Evolutionary conservation across 2,888 invertebrate species (phyloP), one percentile per base, ranked within the genome.

Genomic region (Mylabris sibirica): DNA sequence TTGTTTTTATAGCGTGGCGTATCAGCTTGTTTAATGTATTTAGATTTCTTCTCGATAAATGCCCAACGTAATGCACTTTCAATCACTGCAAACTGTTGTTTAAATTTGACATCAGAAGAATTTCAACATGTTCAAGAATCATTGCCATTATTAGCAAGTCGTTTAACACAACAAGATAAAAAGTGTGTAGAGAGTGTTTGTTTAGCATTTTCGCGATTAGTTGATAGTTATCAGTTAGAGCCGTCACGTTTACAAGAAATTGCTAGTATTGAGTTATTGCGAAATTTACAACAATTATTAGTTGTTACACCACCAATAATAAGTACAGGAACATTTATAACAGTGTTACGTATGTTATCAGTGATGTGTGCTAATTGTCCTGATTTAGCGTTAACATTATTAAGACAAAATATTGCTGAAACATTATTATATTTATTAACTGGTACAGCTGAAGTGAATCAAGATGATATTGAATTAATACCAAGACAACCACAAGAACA

Each of bases 11-110:
- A 96, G 95, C 92, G 96, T 76, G 99, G 99, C 35, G 98, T 99
- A 3, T 92, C 96, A 5, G 96, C 99, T 2, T 98, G 98, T 84
- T 90, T 99, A 75, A 98, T 94, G 81, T 99, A 96, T 84, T 88
- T 99, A 83, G 99, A 99, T 84, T 99, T 99, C 89, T 99, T 99
- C 88, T 98, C 98, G 60, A 97, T 98, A 80, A 96, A 96, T 82
- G 98, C 99, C 14, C 99, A 99, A 86, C 91, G 99, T 41, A 95
- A 98, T 60, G 98, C 99, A 2, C 88, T 99, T 66, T 95, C 97
- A 26, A 96, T 99, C 76, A 97, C 98, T 0, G 98, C 99, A 67
- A 99, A 99, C 85, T 99, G 99, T 85, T 99, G 98, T 84, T 93
- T 97, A 84, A 97, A 96, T 86, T 88, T 98, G 78, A 94, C 94